A percentile compares a stretch with the other conserved stretches of the same genome.
phyloP scores from a whole-genome alignment of 2,113 vertebrate species.

The Gymnarchus niloticus region DNA sequence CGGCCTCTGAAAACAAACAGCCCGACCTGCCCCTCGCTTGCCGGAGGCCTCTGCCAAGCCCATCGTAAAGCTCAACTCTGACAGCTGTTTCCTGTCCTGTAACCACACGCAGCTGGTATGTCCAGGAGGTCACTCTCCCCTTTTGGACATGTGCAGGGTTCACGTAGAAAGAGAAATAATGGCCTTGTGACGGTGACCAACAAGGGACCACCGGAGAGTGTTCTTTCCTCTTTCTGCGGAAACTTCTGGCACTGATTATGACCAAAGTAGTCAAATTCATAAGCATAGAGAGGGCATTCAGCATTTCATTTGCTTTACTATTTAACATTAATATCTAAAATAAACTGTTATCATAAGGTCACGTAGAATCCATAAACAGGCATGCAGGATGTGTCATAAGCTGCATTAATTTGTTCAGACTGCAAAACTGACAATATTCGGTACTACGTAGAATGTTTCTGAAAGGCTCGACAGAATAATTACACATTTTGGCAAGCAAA shows the following conservation, averaged over 20 bases:
- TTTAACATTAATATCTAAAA: neutral
- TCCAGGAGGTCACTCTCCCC: slow-evolving; percentile 33
- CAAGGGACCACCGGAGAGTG: slow-evolving; percentile 10
- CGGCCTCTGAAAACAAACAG: slow-evolving; percentile 42
- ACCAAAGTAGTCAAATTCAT: neutral
- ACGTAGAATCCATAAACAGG: neutral
- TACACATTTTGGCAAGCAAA: neutral
- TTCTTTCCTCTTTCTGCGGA: neutral
- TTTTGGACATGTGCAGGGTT: slow-evolving; percentile 37
- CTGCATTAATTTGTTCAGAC: neutral
- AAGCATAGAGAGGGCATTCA: neutral
- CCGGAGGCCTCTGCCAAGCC: slow-evolving; percentile 20
- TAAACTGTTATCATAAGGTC: neutral
- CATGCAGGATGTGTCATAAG: neutral
- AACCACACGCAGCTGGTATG: slow-evolving; percentile 31
- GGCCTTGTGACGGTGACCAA: slow-evolving; percentile 7
- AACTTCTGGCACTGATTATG: neutral
- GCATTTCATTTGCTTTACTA: neutral
- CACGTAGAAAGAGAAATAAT: slow-evolving; percentile 29
- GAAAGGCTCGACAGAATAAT: neutral
- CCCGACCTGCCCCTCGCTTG: slow-evolving; percentile 20
- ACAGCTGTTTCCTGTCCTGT: slow-evolving; percentile 46
- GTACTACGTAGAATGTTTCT: neutral
- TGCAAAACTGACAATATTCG: neutral
- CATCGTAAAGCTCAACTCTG: slow-evolving; percentile 33